Percentiles rank a stretch among this genome's conserved stretches.
Conservation (phyloP, 2,888 invertebrate species). For the Pristionchus mayeri region DNA sequence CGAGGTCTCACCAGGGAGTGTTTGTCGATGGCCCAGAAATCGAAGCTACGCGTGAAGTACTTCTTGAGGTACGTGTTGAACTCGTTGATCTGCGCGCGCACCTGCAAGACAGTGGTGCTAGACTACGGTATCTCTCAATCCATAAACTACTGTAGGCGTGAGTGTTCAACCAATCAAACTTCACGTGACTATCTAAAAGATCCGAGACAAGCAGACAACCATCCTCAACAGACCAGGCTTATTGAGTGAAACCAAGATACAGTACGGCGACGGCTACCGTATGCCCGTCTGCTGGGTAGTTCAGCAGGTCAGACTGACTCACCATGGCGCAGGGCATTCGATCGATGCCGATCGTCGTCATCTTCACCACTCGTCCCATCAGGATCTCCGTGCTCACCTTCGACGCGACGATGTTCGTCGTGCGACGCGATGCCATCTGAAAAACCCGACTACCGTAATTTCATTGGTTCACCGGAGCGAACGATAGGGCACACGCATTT, state of each 20-base stretch:
- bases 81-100: conserved; percentile 70
- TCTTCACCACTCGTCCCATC: conserved; percentile 68
- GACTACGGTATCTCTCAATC: neutral
- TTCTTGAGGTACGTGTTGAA: conserved; percentile 73
- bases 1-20: conserved; percentile 46
- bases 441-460: conserved; percentile 26
- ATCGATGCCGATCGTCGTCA: conserved; percentile 70
- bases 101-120: too few relatives aligned
- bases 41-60: conserved; percentile 69
- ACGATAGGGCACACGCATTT: neutral
- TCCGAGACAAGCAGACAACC: neutral
- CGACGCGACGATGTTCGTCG: conserved; percentile 61
- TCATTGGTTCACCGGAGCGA: neutral
- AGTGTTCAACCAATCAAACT: neutral
- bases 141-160: too few relatives aligned
- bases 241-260: neutral
- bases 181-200: neutral
- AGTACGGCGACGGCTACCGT: neutral
- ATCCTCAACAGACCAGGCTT: neutral
- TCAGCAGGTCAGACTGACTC: neutral
- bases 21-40: conserved; percentile 72
- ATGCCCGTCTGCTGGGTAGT: neutral
- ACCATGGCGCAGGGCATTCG: conserved; percentile 70
- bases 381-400: conserved; percentile 66
- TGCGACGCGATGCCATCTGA: conserved; percentile 57